Conservation (phyloP, 2,797 vertebrate species). For the Philypnodon macrostomus region DNA sequence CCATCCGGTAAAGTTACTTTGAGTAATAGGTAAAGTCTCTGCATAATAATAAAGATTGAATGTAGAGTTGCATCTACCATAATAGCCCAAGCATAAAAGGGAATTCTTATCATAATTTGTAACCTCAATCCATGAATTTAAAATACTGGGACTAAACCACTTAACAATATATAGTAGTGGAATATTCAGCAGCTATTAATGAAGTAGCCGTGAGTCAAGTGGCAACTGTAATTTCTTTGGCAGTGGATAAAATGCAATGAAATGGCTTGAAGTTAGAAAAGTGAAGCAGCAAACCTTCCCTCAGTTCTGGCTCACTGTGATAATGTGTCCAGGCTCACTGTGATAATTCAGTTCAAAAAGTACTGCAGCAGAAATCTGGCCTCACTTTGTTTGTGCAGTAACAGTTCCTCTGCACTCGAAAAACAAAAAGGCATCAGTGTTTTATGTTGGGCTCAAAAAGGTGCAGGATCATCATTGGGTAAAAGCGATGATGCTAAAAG, state of each 20-base stretch:
- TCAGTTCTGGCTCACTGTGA: conserved; percentile 12
- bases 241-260: conserved; percentile 39
- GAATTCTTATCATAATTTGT: too few species aligned
- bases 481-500: conserved; percentile 34
- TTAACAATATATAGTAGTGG: conserved; percentile 19
- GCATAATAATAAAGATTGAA: too few species aligned
- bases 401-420: conserved; percentile 7
- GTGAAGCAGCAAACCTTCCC: conserved; percentile 20
- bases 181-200: conserved; percentile 40
- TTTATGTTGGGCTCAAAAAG: conserved; percentile 25
- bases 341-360: conserved; percentile 15
- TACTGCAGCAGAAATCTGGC: conserved; percentile 12
- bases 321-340: conserved; percentile 10
- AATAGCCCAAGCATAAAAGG: too few species aligned
- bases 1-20: too few species aligned
- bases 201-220: conserved; percentile 26
- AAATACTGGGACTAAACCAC: conserved; percentile 1
- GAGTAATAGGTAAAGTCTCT: too few species aligned
- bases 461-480: conserved; percentile 27
- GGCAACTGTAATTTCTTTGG: conserved; percentile 37
- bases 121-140: not conserved
- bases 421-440: not conserved
- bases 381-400: conserved; percentile 3
- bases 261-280: conserved; percentile 31
- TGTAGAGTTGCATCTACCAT: too few species aligned